Conservation (phyloP, 2,113 vertebrate genomes). For the Tetrax tetrax region DNA sequence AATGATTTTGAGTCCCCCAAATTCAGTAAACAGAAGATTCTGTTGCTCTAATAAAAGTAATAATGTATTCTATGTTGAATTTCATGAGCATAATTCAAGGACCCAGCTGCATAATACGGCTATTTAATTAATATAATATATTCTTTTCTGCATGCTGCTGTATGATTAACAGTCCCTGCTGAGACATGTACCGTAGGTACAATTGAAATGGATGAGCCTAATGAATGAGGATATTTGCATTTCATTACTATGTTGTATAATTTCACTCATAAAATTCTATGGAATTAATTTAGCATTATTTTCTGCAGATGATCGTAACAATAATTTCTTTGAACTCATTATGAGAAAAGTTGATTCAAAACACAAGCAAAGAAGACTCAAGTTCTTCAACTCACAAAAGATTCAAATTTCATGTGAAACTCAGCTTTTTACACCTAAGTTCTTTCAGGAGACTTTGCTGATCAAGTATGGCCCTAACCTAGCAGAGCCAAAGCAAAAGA, state of each 20-base stretch:
- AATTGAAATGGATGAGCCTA: conserved; percentile 70
- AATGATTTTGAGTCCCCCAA: conserved; percentile 3
- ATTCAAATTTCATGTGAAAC: neutral
- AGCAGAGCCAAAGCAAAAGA: neutral
- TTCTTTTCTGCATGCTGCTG: conserved; percentile 53
- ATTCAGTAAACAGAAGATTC: conserved; percentile 36
- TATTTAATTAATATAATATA: conserved; percentile 72
- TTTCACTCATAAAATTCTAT: conserved; percentile 69
- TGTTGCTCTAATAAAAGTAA: conserved; percentile 41
- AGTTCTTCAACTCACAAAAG: neutral
- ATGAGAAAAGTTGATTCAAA: conserved; percentile 23
- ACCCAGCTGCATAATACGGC: conserved; percentile 44
- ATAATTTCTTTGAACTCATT: conserved; percentile 12
- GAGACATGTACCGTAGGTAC: conserved; percentile 62
- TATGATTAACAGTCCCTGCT: conserved; percentile 64
- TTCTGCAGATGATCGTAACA: conserved; percentile 53
- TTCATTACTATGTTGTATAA: conserved; percentile 70
- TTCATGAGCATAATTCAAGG: conserved; percentile 60
- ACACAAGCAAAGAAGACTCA: neutral
- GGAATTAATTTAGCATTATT: conserved; percentile 67
- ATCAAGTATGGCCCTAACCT: neutral
- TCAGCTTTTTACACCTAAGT: neutral
- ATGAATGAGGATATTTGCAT: conserved; percentile 73
- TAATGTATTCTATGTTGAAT: conserved; percentile 44
- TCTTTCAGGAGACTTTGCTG: neutral